Percentiles rank a stretch among this genome's conserved stretches.
Conservation (phyloP, 1,140 invertebrate genomes). For the Zophobas atratus region DNA sequence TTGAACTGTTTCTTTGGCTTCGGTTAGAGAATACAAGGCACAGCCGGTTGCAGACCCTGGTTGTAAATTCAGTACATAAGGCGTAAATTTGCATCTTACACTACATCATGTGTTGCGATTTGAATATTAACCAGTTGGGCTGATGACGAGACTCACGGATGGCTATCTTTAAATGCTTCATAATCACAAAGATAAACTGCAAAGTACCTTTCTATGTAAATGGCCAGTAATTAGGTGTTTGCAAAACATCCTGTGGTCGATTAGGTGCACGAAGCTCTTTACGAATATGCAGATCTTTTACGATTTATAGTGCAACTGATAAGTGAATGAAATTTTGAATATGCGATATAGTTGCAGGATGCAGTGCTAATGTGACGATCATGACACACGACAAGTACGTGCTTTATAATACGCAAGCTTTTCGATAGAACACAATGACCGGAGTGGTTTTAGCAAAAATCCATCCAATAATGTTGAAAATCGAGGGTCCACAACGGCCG, state of each 20-base stretch:
- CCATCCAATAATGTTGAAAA: no score
- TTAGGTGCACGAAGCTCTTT: conserved; percentile 28
- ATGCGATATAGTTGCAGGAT: no score
- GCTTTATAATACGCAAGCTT: no score
- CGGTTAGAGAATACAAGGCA: not conserved
- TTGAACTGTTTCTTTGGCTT: not conserved
- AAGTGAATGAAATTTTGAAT: no score
- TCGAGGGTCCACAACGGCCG: no score
- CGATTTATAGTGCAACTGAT: not conserved
- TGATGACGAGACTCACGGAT: conserved; percentile 10
- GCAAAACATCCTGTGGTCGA: conserved; percentile 27
- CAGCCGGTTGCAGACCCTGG: not conserved
- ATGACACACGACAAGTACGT: no score
- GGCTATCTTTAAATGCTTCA: conserved; percentile 35
- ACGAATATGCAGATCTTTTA: conserved; percentile 12
- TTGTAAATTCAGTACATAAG: not conserved
- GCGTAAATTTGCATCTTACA: conserved; percentile 3
- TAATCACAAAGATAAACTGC: conserved; percentile 48
- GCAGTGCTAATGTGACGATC: no score
- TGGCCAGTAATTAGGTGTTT: conserved; percentile 37
- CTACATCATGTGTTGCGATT: conserved; percentile 10
- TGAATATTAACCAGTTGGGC: conserved; percentile 30
- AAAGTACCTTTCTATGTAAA: conserved; percentile 45
- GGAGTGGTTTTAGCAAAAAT: no score
- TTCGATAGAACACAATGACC: no score